Base-by-base conservation (phyloP, 2,797 vertebrate species). In the Scolopax rusticola region DNA sequence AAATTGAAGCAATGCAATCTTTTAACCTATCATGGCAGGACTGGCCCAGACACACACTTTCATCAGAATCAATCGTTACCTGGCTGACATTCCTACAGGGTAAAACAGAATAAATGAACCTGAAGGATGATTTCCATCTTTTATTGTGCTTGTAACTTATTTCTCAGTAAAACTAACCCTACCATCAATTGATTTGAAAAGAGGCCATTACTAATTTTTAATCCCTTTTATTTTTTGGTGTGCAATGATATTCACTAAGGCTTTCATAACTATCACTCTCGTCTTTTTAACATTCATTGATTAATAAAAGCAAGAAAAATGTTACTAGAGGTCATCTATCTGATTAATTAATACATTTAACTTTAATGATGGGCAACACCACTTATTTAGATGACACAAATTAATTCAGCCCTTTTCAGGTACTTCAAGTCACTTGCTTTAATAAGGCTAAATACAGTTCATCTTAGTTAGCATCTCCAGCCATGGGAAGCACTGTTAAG, bases 381-480 rank as follows among this genome's bases (percentile, higher is more conserved):
- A 45, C 32, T 94, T 70, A 60, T 33, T 59, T 8, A 38, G 41
- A 54, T 45, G 18, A 47, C 63, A 59, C 32, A 57, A 65, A 84
- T 57, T 76, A 69, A 89, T 48, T 64, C 71, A 88, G 59, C 38
- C 53, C 25, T 76, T 90, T 41, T 30, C 28, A 90, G n/a, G 45
- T 67, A 73, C 69, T 81, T 87, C 54, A 70, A 36, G 54, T 71
- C 53, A 85, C 54, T 56, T 56, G 69, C 76, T 85, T 91, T 71
- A 93, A 95, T 80, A 94, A 91, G 36, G 24, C 43, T 54, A 92
- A 80, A 90, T 6, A 28, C 63, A 83, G 78, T 90, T 92, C 90
- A 89, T 43, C 68, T 89, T 69, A 53, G 65, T 86, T 84, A 86
- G 36, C 41, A 73, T 27, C 74, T 95, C 60, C 65, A 80, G 36